Percentiles rank a stretch among this genome's conserved stretches.
These are phyloP conservation scores for Agapornis canus DNA, from an alignment of 2,797 vertebrate genomes.

Conservation along the genomic window DNA sequence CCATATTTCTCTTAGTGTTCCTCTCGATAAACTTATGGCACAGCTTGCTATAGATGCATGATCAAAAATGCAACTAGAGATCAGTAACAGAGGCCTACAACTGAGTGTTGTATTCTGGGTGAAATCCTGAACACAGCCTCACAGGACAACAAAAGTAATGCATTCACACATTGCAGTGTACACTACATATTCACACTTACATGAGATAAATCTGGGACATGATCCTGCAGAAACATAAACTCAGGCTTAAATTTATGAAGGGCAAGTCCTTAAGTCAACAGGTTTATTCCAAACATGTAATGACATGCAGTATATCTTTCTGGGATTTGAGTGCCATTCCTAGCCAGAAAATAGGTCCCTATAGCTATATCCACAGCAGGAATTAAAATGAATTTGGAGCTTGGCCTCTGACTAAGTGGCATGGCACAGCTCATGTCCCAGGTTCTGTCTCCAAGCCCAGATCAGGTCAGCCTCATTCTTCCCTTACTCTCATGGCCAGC, in stretches of 20 bases:
- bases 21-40: background rate
- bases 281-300: background rate
- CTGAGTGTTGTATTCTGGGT: background rate
- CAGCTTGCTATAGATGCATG: background rate
- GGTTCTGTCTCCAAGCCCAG: background rate
- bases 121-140: background rate
- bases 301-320: background rate
- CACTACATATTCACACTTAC: background rate
- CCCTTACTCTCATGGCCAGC: too few species aligned
- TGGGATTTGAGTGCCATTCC: background rate
- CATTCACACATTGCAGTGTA: too few species aligned
- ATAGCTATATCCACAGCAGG: background rate
- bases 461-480: background rate
- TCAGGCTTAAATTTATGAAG: background rate
- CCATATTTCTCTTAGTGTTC: background rate
- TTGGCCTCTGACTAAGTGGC: background rate
- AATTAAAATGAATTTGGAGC: background rate
- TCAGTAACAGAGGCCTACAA: background rate
- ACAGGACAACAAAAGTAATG: background rate
- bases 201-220: background rate
- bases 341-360: background rate
- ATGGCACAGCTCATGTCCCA: background rate
- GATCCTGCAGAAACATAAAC: background rate
- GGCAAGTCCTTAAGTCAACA: background rate
- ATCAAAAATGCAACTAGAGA: background rate